Percentiles rank a stretch among this genome's conserved stretches.
phyloP scores from a whole-genome alignment of 2,888 invertebrate species.

The Camptogramma bilineatum region DNA sequence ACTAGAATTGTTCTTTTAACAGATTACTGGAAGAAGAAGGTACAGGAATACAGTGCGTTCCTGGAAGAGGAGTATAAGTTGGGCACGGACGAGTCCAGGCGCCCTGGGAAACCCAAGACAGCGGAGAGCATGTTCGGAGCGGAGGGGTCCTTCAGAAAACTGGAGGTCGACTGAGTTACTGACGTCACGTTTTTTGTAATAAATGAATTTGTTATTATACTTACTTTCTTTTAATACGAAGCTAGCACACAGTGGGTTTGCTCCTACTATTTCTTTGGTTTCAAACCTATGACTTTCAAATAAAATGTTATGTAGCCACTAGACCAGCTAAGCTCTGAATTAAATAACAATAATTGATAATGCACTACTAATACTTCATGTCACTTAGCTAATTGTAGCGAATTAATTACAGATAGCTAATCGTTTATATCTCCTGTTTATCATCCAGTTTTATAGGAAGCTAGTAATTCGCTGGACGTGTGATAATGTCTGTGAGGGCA shows the following conservation, averaged over 20 bases:
- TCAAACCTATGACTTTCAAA: no score
- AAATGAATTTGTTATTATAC: no score
- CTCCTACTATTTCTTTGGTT: no score
- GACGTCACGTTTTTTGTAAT: no score
- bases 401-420: not conserved
- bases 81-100: slow-evolving; percentile 82
- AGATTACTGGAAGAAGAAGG: slow-evolving; percentile 74
- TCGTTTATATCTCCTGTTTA: not conserved
- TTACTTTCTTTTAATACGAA: no score
- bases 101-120: slow-evolving; percentile 84
- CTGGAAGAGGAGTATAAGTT: slow-evolving; percentile 80
- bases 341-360: not conserved
- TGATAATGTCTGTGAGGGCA: slow-evolving; percentile 61
- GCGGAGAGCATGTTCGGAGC: slow-evolving; percentile 83
- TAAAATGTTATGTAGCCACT: not conserved
- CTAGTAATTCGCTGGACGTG: slow-evolving; percentile 28
- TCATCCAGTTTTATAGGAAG: not conserved
- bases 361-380: not conserved
- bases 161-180: slow-evolving; percentile 66
- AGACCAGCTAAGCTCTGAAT: not conserved
- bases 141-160: slow-evolving; percentile 84
- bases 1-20: slow-evolving; percentile 25
- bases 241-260: no score
- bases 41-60: slow-evolving; percentile 78
- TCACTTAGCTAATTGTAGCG: not conserved